phyloP scores from a whole-genome alignment of 2,113 vertebrate genomes.

The Danionella cerebrum region DNA sequence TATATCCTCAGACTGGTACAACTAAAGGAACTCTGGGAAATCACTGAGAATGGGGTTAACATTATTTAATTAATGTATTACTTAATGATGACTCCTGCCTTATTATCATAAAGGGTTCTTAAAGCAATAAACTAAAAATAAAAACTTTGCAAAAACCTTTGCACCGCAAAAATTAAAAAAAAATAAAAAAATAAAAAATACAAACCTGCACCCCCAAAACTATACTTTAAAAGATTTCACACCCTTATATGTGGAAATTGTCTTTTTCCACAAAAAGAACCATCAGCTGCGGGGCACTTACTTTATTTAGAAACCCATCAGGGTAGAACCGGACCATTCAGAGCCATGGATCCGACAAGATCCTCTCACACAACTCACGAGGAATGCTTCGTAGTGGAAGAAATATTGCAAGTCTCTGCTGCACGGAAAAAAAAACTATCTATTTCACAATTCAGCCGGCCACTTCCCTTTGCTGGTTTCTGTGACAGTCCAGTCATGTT shows the following conservation, averaged over 20 bases:
- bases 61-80: too few species aligned
- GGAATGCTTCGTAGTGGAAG: neutral
- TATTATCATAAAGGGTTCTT: too few species aligned
- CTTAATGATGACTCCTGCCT: too few species aligned
- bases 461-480: neutral
- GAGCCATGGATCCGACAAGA: neutral
- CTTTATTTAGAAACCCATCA: conserved; percentile 19
- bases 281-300: neutral
- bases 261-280: neutral
- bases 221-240: too few species aligned
- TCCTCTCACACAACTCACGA: neutral
- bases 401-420: neutral
- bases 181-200: too few species aligned
- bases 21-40: too few species aligned
- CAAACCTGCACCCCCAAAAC: too few species aligned
- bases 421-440: neutral
- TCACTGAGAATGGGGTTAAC: too few species aligned
- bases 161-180: too few species aligned
- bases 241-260: neutral
- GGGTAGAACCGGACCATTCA: neutral
- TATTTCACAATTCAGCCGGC: neutral
- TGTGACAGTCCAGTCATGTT: neutral
- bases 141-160: too few species aligned
- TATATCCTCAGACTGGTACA: too few species aligned
- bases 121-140: too few species aligned